A percentile compares a stretch with the other conserved stretches of the same genome.
Evolutionary conservation across 1,140 invertebrate species (phyloP).

Genomic region (Achatina immaculata): DNA sequence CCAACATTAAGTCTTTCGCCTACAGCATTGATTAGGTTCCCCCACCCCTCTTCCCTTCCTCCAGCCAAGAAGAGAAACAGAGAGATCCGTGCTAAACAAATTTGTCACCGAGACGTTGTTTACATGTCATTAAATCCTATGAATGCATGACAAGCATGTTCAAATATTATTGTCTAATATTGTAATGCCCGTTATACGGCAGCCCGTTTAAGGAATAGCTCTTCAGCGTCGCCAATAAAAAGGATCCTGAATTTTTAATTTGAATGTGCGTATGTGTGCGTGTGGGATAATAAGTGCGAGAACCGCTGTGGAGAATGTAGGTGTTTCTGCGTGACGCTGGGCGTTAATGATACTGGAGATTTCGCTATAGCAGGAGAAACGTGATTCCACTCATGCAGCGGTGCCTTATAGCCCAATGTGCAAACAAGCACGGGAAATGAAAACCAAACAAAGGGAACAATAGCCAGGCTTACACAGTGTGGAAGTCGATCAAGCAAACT

Average conservation of each 20-base stretch:
- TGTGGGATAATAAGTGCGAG: background rate
- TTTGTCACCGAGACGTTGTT: background rate
- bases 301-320: background rate
- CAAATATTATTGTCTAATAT: background rate
- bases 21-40: background rate
- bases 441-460: background rate
- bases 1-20: background rate
- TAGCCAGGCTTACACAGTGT: background rate
- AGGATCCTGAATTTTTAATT: background rate
- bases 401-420: background rate
- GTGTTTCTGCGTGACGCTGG: background rate
- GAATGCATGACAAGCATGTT: background rate
- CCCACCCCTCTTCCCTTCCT: too few species aligned
- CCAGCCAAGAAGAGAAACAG: background rate
- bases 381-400: background rate
- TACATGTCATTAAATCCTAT: background rate
- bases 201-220: background rate
- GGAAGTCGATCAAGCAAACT: too few species aligned
- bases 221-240: background rate
- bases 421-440: background rate
- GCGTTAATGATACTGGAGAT: background rate
- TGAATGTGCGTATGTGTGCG: too few species aligned
- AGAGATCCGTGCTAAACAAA: background rate
- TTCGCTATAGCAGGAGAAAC: background rate
- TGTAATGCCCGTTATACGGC: background rate